Percentiles rank a stretch among this genome's conserved stretches.
Evolutionary conservation across 2,113 vertebrate species (phyloP).

Genomic region (Penelope pileata): DNA sequence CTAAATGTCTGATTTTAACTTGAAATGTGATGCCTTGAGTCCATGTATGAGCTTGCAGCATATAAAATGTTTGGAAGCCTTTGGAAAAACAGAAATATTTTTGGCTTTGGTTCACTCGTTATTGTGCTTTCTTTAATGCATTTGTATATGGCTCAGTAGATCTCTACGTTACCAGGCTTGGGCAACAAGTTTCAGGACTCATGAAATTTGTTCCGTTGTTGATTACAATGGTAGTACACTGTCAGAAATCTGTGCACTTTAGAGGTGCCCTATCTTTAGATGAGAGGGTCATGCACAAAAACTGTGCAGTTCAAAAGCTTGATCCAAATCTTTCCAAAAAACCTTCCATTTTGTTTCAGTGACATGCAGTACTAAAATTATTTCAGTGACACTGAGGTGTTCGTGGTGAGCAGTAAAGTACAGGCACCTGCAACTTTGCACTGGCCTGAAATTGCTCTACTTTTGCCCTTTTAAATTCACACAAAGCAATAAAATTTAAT

Average conservation of each 20-base stretch:
- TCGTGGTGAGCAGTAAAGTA: neutral
- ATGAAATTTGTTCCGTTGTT: neutral
- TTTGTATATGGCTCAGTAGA: neutral
- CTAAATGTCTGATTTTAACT: constrained; percentile 34
- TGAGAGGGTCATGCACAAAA: neutral
- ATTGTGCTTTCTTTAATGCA: constrained; percentile 31
- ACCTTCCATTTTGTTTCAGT: neutral
- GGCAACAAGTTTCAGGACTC: neutral
- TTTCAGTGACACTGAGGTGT: neutral
- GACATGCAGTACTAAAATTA: neutral
- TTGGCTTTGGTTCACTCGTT: constrained; percentile 28
- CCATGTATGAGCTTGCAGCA: neutral
- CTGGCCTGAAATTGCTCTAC: neutral
- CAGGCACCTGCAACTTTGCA: constrained; percentile 7
- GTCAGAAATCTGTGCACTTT: neutral
- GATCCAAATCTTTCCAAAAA: neutral
- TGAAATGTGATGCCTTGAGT: constrained; percentile 32
- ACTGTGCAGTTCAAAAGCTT: neutral
- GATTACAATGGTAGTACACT: neutral
- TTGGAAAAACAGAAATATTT: constrained; percentile 4
- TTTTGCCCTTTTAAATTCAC: constrained; percentile 3
- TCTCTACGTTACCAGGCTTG: neutral
- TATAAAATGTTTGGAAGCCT: constrained; percentile 43
- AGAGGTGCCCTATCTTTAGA: neutral
- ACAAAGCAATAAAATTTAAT: constrained; percentile 60